Evolutionary conservation across 2,113 vertebrate genomes (phyloP).

Genomic region (Notechis scutatus): DNA sequence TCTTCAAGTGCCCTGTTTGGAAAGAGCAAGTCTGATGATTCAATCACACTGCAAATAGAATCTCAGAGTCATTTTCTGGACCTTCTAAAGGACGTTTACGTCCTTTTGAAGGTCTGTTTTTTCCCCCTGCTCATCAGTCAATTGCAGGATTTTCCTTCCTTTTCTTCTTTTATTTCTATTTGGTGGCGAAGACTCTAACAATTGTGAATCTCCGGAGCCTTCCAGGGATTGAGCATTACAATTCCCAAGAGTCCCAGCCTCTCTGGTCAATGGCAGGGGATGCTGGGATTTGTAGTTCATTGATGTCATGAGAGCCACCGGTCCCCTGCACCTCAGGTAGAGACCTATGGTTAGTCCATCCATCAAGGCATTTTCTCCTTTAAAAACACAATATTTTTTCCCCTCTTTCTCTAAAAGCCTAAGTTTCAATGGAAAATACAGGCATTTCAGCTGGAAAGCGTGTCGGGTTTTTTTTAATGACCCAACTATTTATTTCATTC

Average conservation of each 20-base stretch:
- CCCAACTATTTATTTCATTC: constrained; percentile 13
- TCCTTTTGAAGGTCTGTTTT: neutral
- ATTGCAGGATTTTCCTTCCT: no score
- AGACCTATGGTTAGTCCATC: neutral
- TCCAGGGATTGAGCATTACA: neutral
- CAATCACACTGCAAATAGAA: neutral
- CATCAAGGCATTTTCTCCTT: neutral
- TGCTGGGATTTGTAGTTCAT: neutral
- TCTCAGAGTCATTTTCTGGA: neutral
- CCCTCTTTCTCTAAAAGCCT: neutral
- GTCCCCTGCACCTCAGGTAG: neutral
- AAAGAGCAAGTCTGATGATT: neutral
- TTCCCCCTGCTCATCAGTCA: neutral
- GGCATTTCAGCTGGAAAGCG: neutral
- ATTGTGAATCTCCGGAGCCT: no score
- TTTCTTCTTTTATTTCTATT: neutral
- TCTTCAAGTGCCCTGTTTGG: neutral
- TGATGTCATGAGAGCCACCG: neutral
- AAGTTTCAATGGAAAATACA: neutral
- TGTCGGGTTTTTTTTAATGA: neutral
- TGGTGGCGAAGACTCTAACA: neutral
- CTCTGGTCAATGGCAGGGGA: neutral
- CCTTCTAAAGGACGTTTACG: neutral
- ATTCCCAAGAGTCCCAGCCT: neutral
- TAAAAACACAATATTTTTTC: neutral